Evolutionary conservation across 2,888 invertebrate species (phyloP), one percentile per base, ranked within the genome.

Genomic region (Patella caerulea): DNA sequence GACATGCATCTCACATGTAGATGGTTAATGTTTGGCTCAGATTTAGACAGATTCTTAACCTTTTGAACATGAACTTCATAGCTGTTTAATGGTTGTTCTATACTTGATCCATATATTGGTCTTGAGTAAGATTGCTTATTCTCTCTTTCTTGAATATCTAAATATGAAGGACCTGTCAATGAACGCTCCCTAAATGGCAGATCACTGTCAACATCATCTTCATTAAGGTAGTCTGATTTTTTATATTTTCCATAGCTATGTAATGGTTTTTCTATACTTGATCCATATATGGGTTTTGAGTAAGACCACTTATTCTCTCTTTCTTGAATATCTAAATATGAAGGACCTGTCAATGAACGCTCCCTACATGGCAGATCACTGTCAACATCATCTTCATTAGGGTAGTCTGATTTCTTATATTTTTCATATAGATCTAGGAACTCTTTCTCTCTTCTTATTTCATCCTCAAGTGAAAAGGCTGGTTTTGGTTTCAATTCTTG

Each of bases 1-100:
- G 89, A 89, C 24, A 86, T 80, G 45, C 88, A 88, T 54, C 89
- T 78, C 3, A 90, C 83, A 81, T 89, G 89, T 2, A 89, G 81
- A n/a, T 53, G 24, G n/a, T 65, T 73, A 14, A 79, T 34, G 56
- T 86, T 84, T 11, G 84, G 78, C 12, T 83, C 79, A 2, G 81
- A 76, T 24, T 79, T 77, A 1, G 81, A 75, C 54, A 75, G 70
- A 56, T 79, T 79, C 45, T 72, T 81, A 15, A 78, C 19, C 19
- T 77, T 77, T 2, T 78, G 56, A 3, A 83, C 81, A 73, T 80
- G 78, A 12, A 81, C 78, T 53, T 79, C 81, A 29, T n/a, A 34
- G 45, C 45, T 45, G 45, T 45, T 45, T 19, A 17, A n/a, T 19
- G 17, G 54, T 3, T 73, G n/a, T 54, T 9, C 24, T 54, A 7